phyloP scores from a whole-genome alignment of 2,113 vertebrate genomes.

The Solenodon paradoxus region DNA sequence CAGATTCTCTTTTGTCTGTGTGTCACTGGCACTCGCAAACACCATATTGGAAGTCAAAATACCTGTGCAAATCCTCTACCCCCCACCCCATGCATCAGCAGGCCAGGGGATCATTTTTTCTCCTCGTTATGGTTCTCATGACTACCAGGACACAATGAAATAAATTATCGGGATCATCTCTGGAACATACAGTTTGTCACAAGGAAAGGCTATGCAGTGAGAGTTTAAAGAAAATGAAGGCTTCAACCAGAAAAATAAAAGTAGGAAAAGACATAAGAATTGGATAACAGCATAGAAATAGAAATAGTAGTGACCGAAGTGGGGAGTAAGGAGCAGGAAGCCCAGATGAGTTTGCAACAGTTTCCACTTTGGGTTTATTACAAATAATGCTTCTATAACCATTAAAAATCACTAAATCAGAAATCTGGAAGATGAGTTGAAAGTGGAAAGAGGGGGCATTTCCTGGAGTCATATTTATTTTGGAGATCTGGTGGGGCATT shows the following conservation, averaged over 20 bases:
- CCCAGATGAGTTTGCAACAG: background rate
- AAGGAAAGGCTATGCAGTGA: background rate
- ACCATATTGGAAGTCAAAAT: no score
- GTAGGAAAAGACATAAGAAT: background rate
- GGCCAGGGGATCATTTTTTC: no score
- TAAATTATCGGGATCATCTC: background rate
- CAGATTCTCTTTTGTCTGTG: no score
- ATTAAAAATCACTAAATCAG: background rate
- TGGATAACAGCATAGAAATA: background rate
- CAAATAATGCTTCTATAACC: no score
- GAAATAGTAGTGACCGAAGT: background rate
- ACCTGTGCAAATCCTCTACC: no score
- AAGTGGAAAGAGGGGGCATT: background rate
- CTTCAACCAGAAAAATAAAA: background rate
- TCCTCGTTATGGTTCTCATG: no score
- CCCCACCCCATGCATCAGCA: no score
- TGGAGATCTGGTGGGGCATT: background rate
- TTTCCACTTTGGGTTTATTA: no score
- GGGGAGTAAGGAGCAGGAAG: background rate
- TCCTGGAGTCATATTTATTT: conserved; percentile 32
- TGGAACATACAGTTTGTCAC: background rate
- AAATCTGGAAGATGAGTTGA: background rate
- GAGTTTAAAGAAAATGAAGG: background rate
- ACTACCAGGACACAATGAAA: no score
- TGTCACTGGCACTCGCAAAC: no score